Base-by-base conservation (phyloP, 2,797 vertebrate genomes). In the Aphelocoma californica region DNA sequence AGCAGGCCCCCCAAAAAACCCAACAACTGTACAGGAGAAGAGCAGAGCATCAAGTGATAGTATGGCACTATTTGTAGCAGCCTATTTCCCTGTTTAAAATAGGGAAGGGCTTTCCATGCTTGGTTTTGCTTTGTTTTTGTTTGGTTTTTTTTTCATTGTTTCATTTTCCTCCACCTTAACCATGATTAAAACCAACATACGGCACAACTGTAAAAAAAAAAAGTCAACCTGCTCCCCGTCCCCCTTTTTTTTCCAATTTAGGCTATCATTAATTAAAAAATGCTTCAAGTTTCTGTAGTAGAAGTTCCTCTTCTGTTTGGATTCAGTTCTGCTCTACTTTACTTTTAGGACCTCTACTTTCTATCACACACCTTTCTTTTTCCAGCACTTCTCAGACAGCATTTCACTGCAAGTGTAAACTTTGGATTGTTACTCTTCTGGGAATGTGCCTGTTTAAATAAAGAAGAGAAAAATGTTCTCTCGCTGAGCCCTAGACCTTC, bases 371-470 rank as follows among this genome's bases (percentile, higher is more conserved):
- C 82, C 84, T 72, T 86, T 83, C 84, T 60, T 38, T 77, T 77
- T 40, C 34, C 88, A 90, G 94, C 53, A 40, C 67, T 66, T 67
- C 71, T 81, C 66, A 93, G 69, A 78, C 73, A 93, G 36, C 60
- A n/a, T 61, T 95, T 88, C 85, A 83, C 80, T 93, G 72, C 60
- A 77, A 84, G 42, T 44, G 75, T 54, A 81, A 50, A 87, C 45
- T 79, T 67, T 32, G 86, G 94, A 32, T 64, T 94, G 72, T 95
- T 89, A 42, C 50, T 75, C 54, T 88, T 82, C 65, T 92, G 91
- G 81, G 57, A 89, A 66, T 90, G 64, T 61, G 67, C 86, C 97
- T 90, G n/a, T 94, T 93, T 79, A 92, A 93, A 94, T 45, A 96
- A 92, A 86, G 51, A 70, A 20, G 0, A 96, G 73, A 61, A 91